A percentile compares a stretch with the other conserved stretches of the same genome.
These are phyloP conservation scores for Microctenopoma lineatum DNA, from an alignment of 2,797 vertebrate genomes.

Conservation along the genomic window DNA sequence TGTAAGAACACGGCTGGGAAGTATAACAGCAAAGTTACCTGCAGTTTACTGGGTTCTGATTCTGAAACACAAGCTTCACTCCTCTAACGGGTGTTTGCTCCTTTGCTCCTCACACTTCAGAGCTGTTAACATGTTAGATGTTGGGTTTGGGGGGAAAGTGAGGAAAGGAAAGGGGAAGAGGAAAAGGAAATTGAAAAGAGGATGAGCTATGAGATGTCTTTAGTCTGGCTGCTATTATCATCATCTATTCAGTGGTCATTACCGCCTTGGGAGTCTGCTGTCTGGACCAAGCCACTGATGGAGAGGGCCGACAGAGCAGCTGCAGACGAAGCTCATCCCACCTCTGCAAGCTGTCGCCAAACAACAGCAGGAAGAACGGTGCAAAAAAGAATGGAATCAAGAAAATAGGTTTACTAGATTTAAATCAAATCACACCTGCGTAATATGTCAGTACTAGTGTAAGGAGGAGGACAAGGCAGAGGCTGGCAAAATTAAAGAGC, in stretches of 20 bases:
- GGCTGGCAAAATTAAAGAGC: slow-evolving; percentile 45
- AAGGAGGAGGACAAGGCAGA: slow-evolving; percentile 38
- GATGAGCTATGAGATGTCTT: slow-evolving; percentile 75
- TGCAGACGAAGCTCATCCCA: slow-evolving; percentile 75
- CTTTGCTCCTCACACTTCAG: slow-evolving; percentile 10
- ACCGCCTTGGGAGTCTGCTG: slow-evolving; percentile 78
- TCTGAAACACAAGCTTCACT: not conserved
- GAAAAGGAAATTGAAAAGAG: slow-evolving; percentile 42
- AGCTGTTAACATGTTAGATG: slow-evolving; percentile 24
- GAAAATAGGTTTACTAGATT: slow-evolving; percentile 20
- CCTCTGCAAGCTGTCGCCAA: slow-evolving; percentile 74
- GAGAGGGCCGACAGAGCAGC: slow-evolving; percentile 78
- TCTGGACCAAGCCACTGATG: slow-evolving; percentile 68
- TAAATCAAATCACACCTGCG: slow-evolving; percentile 44
- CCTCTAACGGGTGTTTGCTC: slow-evolving; percentile 7
- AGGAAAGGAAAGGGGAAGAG: not conserved
- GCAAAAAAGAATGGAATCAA: slow-evolving; percentile 17
- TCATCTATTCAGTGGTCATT: slow-evolving; percentile 84
- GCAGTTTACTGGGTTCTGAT: too few species aligned
- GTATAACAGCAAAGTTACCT: slow-evolving; percentile 6
- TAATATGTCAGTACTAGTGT: slow-evolving; percentile 19
- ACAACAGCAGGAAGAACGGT: slow-evolving; percentile 36
- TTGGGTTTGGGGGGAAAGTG: slow-evolving; percentile 1
- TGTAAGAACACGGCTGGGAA: not conserved
- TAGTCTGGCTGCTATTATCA: slow-evolving; percentile 76